Evolutionary conservation across 1,140 invertebrate species (phyloP), one percentile per base, ranked within the genome.

Genomic region (Chrysoperla carnea): DNA sequence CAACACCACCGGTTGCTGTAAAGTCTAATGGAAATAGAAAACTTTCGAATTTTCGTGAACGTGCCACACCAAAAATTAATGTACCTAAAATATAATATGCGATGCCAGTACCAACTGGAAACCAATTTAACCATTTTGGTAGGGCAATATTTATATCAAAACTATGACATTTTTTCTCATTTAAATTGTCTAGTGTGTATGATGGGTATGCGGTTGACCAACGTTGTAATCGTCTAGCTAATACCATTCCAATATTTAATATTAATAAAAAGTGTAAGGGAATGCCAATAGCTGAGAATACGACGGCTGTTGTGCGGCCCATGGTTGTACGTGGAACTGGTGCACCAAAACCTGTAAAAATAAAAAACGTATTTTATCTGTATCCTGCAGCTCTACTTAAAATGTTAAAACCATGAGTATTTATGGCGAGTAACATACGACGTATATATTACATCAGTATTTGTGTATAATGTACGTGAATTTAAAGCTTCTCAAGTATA

Each of bases 1-100:
- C 73, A 6, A 78, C 67, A 28, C 75, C 75, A 33, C 77, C 76
- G 4, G 70, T 72, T 2, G 74, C 74, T 4, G 76, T 78, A 46
- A 81, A 81, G 51, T 79, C 75, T 44, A 79, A 50, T 2, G 76
- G 76, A 54, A 79, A 80, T 49, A 79, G 61, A 6, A 75, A 50
- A 46, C 67, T 64, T n/a, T 73, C 69, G 5, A 69, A 55, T 2
- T 70, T 52, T 8, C 65, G 63, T 15, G 61, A 48, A 43, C 76
- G 60, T 6, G 66, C 58, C 6, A 72, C 59, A 6, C 78, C 78
- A 44, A 81, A 81, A 4, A 67, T 48, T 1, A 76, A 36, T 33
- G 74, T 62, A 0, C 76, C 76, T 4, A 69, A 31, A 2, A 68
- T 29, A 48, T 78, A 80, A 55, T 79, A 79, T 2, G 63, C 40